phyloP scores from a whole-genome alignment of 1,140 invertebrate genomes.

The Drosophila prosaltans region DNA sequence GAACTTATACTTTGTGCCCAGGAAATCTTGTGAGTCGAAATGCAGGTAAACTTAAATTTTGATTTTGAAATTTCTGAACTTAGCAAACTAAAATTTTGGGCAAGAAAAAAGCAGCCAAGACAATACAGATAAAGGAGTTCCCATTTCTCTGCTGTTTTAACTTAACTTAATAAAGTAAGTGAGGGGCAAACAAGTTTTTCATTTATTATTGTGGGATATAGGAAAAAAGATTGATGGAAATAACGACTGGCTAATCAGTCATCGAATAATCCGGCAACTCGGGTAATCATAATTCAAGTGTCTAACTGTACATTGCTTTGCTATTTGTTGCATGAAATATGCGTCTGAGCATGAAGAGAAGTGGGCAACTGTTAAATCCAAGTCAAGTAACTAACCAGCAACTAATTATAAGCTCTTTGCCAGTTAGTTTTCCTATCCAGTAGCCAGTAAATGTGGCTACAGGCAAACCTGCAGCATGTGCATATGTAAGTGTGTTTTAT shows the following conservation, averaged over 20 bases:
- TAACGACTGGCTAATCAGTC: not conserved
- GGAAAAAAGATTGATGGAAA: not conserved
- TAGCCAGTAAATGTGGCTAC: conserved; percentile 19
- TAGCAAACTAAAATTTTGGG: no score
- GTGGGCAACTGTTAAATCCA: conserved; percentile 49
- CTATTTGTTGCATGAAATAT: conserved; percentile 48
- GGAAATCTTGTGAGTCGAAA: no score
- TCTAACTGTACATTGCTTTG: conserved; percentile 32
- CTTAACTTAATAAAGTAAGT: no score
- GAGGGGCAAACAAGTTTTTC: no score
- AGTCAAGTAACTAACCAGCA: conserved; percentile 21
- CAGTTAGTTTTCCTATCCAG: conserved; percentile 24
- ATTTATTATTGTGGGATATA: no score
- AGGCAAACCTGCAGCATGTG: not conserved
- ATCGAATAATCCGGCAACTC: conserved; percentile 11
- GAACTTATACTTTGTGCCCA: no score
- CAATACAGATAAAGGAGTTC: no score
- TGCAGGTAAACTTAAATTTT: no score
- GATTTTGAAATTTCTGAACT: not conserved
- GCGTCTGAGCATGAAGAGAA: conserved; percentile 45
- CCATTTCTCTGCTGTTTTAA: no score
- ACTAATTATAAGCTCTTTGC: conserved; percentile 61
- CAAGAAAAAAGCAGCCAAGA: no score
- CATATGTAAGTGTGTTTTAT: conserved; percentile 2
- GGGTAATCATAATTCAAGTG: conserved; percentile 1